Evolutionary conservation across 2,113 vertebrate genomes (phyloP).

Genomic region (Rhabdornis inornatus): DNA sequence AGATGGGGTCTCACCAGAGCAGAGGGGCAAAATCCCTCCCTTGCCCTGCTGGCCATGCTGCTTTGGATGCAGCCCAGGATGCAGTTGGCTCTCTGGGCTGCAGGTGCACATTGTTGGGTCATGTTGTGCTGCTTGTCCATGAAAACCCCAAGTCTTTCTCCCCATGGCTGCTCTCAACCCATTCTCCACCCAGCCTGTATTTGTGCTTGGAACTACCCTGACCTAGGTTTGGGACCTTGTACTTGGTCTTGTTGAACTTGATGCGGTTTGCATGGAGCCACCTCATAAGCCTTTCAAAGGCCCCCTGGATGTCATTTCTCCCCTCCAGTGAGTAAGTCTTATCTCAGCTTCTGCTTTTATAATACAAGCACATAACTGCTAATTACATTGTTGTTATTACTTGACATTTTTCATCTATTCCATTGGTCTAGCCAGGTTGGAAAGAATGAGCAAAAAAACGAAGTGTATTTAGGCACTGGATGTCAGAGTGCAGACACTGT

Average conservation of each 20-base stretch:
- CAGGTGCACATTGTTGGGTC: no score
- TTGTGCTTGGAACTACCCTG: background rate
- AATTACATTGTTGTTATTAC: background rate
- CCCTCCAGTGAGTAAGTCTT: background rate
- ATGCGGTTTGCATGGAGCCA: background rate
- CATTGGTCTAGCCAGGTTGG: background rate
- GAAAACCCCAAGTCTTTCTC: background rate
- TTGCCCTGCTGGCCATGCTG: fast-evolving
- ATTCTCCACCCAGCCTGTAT: background rate
- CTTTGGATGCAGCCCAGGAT: background rate
- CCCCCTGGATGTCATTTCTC: background rate
- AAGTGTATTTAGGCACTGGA: background rate
- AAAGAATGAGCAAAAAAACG: background rate
- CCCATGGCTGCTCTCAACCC: background rate
- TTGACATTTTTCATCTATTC: background rate
- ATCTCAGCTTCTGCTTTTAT: background rate
- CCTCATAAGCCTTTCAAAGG: background rate
- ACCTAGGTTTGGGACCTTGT: background rate
- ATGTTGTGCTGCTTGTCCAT: background rate
- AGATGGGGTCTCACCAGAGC: background rate
- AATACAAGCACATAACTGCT: background rate
- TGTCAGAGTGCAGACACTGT: background rate
- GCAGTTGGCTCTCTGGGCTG: background rate
- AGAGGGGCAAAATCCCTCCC: background rate
- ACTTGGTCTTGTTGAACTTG: background rate